These are phyloP conservation scores for Otolemur garnettii DNA, from an alignment of 2,113 vertebrate genomes.

Conservation along the genomic window DNA sequence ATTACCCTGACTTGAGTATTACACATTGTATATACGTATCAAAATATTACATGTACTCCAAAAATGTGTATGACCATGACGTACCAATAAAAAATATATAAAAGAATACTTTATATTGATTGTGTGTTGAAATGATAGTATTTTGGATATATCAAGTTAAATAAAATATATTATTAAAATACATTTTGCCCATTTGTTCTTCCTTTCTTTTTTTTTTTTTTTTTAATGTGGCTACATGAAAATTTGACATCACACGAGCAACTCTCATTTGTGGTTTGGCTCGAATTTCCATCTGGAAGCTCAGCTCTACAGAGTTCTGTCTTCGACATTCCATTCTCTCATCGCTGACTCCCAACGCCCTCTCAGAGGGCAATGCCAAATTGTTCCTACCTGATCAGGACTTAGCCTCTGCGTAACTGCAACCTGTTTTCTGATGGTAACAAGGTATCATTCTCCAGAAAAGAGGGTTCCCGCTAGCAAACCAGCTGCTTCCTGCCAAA, in stretches of 20 bases:
- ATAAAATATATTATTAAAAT: neutral
- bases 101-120: neutral
- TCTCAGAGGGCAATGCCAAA: neutral
- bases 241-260: accelerated
- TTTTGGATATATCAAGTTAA: neutral
- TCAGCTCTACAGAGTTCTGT: accelerated
- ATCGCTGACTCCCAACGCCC: neutral
- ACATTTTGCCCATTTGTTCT: accelerated
- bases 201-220: neutral
- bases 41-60: neutral
- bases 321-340: accelerated
- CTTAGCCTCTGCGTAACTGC: accelerated
- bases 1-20: neutral
- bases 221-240: neutral
- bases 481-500: accelerated
- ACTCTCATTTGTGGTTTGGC: accelerated
- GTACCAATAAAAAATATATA: neutral
- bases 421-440: accelerated
- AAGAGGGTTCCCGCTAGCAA: accelerated
- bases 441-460: neutral
- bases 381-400: accelerated
- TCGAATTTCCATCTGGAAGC: accelerated
- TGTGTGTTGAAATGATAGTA: accelerated
- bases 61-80: neutral
- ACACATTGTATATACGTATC: neutral